phyloP scores from a whole-genome alignment of 2,113 vertebrate genomes.

The Cryptomyrus ogoouensis region DNA sequence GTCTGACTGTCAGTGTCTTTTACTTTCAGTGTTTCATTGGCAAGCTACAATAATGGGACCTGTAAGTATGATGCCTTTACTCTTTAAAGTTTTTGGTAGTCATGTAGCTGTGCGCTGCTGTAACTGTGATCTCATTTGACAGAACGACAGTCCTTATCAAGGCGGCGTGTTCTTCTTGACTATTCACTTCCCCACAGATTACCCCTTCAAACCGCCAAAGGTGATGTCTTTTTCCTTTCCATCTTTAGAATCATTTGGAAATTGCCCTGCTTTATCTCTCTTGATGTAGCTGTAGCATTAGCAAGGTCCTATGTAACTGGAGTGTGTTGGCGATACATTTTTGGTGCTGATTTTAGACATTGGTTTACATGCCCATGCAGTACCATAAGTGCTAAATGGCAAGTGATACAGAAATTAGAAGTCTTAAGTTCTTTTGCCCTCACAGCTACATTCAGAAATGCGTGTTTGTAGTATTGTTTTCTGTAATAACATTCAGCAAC shows the following conservation, averaged over 20 bases:
- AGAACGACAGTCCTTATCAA: conserved; percentile 99
- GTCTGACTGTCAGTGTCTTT: conserved; percentile 39
- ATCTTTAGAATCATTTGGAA: background rate
- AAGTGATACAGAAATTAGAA: background rate
- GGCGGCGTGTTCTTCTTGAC: conserved; percentile 99
- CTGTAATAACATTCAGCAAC: conserved; percentile 15
- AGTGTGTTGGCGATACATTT: background rate
- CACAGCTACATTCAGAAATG: background rate
- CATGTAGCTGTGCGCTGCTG: background rate
- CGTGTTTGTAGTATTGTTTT: background rate
- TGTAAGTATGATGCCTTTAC: conserved; percentile 69
- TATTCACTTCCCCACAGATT: conserved; percentile 99
- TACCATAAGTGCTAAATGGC: background rate
- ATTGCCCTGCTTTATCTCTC: background rate
- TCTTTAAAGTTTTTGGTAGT: background rate
- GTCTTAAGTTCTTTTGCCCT: background rate
- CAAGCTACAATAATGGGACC: conserved; percentile 99
- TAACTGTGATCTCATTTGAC: conserved; percentile 35
- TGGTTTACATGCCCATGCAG: background rate
- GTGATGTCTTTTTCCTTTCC: conserved; percentile 51
- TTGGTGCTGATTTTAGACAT: background rate
- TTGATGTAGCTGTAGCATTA: background rate
- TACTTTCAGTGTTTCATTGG: conserved; percentile 92
- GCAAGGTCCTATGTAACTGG: background rate
- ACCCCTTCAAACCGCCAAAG: conserved; percentile 99